Conservation (phyloP, 2,113 vertebrate species). For the Spermophilus dauricus region DNA sequence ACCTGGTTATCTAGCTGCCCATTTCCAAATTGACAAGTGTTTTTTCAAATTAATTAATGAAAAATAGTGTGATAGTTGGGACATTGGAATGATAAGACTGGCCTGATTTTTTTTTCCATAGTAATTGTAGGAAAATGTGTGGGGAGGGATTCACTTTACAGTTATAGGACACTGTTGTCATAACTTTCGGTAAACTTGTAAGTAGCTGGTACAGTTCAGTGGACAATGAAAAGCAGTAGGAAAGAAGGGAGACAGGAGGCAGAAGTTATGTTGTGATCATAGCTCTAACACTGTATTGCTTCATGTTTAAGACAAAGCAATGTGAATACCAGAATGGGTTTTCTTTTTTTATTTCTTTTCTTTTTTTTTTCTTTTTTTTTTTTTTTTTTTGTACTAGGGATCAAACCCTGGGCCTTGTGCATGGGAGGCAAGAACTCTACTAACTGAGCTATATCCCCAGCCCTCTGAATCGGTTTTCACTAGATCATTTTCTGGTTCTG, state of each 20-base stretch:
- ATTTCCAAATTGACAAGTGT: neutral
- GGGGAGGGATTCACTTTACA: neutral
- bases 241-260: neutral
- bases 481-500: neutral
- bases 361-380: too few relatives aligned
- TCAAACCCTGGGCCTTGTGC: too few relatives aligned
- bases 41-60: neutral
- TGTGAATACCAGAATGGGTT: neutral
- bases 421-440: too few relatives aligned
- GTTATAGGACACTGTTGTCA: neutral
- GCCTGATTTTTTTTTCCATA: neutral
- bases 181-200: neutral
- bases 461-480: neutral
- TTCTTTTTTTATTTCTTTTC: too few relatives aligned
- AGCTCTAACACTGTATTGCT: neutral
- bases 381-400: too few relatives aligned
- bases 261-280: neutral
- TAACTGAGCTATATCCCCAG: too few relatives aligned
- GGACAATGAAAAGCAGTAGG: neutral
- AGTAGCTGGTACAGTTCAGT: neutral
- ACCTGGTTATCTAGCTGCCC: neutral
- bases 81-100: neutral
- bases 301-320: neutral
- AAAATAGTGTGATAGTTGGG: neutral
- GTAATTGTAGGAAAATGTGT: neutral